These are phyloP conservation scores for Lepilemur ruficaudatus DNA, from an alignment of 2,797 vertebrate genomes.

Conservation along the genomic window DNA sequence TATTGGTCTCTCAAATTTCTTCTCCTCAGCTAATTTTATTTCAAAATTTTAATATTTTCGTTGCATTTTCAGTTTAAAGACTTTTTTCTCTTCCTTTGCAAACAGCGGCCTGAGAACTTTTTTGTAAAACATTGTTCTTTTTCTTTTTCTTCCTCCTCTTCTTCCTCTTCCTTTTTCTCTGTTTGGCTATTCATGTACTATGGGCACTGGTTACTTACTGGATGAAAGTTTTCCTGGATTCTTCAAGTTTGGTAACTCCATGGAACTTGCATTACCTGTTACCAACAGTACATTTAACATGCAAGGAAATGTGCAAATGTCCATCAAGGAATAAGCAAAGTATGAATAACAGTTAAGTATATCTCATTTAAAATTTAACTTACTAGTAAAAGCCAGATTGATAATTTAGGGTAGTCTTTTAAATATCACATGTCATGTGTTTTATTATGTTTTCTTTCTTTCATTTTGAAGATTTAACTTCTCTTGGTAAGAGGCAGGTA, in stretches of 20 bases:
- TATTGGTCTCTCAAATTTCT: neutral
- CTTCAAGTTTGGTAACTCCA: neutral
- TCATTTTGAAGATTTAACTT: conserved; percentile 55
- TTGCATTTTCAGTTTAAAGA: neutral
- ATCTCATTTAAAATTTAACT: conserved; percentile 19
- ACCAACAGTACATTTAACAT: neutral
- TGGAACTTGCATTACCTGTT: neutral
- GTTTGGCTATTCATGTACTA: neutral
- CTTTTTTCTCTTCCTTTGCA: neutral
- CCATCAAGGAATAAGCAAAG: conserved; percentile 25
- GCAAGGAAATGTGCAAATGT: conserved; percentile 28
- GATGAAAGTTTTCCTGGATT: conserved; percentile 23
- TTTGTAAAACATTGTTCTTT: neutral
- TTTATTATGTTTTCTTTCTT: conserved; percentile 55
- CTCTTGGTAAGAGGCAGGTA: conserved; percentile 52
- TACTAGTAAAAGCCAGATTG: neutral
- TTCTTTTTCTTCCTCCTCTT: neutral
- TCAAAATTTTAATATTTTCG: neutral
- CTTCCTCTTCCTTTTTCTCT: neutral
- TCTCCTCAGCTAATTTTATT: neutral
- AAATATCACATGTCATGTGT: neutral
- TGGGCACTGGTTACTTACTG: conserved; percentile 26
- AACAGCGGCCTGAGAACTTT: neutral
- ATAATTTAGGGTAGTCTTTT: conserved; percentile 56
- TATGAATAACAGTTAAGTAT: conserved; percentile 44